phyloP scores from a whole-genome alignment of 2,888 invertebrate genomes.

The Ceramica pisi region DNA sequence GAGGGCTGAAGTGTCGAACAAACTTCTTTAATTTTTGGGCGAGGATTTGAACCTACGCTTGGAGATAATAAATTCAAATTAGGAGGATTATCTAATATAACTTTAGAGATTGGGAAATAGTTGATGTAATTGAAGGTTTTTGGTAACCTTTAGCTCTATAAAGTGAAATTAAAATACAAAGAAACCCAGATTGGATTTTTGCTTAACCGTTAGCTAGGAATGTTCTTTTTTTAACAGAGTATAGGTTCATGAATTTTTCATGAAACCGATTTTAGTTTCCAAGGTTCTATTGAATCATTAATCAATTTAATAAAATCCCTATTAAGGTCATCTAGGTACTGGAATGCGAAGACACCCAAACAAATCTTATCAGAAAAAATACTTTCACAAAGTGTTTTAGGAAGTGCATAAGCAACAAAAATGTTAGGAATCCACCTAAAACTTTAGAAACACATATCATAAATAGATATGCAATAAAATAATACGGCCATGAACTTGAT shows the following conservation, averaged over 20 bases:
- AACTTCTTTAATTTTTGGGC: conserved; percentile 46
- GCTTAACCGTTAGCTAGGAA: neutral
- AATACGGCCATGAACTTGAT: conserved; percentile 67
- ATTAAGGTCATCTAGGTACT: neutral
- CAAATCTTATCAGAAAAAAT: neutral
- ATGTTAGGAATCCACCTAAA: conserved; percentile 45
- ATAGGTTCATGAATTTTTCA: conserved; percentile 1
- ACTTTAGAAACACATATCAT: conserved; percentile 59
- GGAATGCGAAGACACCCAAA: neutral
- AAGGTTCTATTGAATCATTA: neutral
- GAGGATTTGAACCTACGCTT: conserved; percentile 20
- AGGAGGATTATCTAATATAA: neutral
- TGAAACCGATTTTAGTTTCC: neutral
- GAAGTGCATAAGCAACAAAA: conserved; percentile 11
- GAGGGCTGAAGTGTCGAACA: conserved; percentile 14
- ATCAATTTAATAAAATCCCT: neutral
- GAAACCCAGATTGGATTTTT: neutral
- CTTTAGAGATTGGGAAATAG: conserved; percentile 28
- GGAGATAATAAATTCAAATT: conserved; percentile 36
- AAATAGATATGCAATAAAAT: conserved; percentile 61
- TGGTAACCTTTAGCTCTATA: neutral
- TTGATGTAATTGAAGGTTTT: conserved; percentile 15
- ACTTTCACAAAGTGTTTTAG: conserved; percentile 7
- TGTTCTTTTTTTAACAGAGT: too few relatives aligned
- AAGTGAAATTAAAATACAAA: neutral